Evolutionary conservation across 1,140 invertebrate species (phyloP).

Genomic region (Neelides sp.): DNA sequence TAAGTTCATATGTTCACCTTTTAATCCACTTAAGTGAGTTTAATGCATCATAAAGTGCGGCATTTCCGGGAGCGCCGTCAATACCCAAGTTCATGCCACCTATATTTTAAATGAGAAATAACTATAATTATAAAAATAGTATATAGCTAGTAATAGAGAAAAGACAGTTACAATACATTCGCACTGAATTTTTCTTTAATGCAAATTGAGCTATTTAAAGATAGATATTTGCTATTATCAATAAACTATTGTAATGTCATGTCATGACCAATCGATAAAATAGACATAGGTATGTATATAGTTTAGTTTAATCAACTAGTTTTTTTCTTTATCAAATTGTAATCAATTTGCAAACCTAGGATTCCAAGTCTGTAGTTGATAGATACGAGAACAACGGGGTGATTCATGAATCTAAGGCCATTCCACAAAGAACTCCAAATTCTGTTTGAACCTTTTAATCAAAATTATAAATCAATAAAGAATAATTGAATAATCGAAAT

Average conservation of each 20-base stretch:
- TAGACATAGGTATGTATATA: too few relatives aligned
- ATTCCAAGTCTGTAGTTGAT: slow-evolving; percentile 8
- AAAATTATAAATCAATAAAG: background rate
- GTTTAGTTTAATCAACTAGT: too few relatives aligned
- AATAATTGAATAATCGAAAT: background rate
- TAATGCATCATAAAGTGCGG: background rate
- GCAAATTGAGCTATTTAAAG: too few relatives aligned
- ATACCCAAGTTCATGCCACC: background rate
- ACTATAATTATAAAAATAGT: too few relatives aligned
- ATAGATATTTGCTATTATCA: too few relatives aligned
- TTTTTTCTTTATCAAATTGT: too few relatives aligned
- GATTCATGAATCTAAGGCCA: slow-evolving; percentile 3
- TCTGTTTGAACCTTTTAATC: background rate
- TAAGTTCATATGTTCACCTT: too few relatives aligned
- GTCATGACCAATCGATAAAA: too few relatives aligned
- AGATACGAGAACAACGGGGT: slow-evolving; percentile 3
- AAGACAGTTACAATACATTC: background rate
- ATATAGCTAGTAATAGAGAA: background rate
- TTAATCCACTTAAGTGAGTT: slow-evolving; percentile 1
- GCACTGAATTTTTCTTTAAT: background rate
- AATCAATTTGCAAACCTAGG: too few relatives aligned
- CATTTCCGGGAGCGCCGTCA: slow-evolving; percentile 2
- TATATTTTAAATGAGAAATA: too few relatives aligned
- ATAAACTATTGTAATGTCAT: too few relatives aligned
- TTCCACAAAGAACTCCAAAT: background rate